phyloP scores from a whole-genome alignment of 1,140 invertebrate genomes.

The Scaptodrosophila lebanonensis region DNA sequence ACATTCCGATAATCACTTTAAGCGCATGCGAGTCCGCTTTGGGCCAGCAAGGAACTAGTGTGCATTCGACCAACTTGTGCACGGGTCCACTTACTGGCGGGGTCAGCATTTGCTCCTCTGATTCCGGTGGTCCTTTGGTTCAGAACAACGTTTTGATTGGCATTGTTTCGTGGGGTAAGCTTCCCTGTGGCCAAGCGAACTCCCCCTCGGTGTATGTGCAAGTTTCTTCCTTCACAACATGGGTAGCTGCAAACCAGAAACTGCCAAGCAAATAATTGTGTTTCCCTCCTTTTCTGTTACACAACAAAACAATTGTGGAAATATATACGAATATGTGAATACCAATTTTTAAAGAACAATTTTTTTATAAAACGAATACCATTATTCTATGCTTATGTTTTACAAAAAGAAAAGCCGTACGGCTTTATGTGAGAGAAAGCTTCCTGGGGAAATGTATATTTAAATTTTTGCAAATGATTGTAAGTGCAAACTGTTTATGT shows the following conservation, averaged over 20 bases:
- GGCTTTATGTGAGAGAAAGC: too few species aligned
- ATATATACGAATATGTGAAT: too few species aligned
- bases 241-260: slow-evolving; percentile 79
- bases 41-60: slow-evolving; percentile 62
- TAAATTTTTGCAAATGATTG: too few species aligned
- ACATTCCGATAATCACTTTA: slow-evolving; percentile 59
- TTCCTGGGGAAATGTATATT: too few species aligned
- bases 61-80: slow-evolving; percentile 78
- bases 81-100: slow-evolving; percentile 78
- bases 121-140: slow-evolving; percentile 78
- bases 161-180: slow-evolving; percentile 77
- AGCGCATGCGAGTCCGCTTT: slow-evolving; percentile 58
- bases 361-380: slow-evolving; percentile 23
- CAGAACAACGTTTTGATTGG: slow-evolving; percentile 69
- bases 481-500: too few species aligned
- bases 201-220: slow-evolving; percentile 86
- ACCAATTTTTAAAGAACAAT: too few species aligned
- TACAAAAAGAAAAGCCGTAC: too few species aligned
- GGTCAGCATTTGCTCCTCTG: slow-evolving; percentile 78
- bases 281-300: background rate
- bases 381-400: slow-evolving; percentile 10
- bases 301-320: background rate
- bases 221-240: slow-evolving; percentile 81
- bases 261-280: slow-evolving; percentile 6
- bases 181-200: slow-evolving; percentile 79